Base-by-base conservation (phyloP, 2,797 vertebrate genomes). In the Tenualosa thibaudeaui region DNA sequence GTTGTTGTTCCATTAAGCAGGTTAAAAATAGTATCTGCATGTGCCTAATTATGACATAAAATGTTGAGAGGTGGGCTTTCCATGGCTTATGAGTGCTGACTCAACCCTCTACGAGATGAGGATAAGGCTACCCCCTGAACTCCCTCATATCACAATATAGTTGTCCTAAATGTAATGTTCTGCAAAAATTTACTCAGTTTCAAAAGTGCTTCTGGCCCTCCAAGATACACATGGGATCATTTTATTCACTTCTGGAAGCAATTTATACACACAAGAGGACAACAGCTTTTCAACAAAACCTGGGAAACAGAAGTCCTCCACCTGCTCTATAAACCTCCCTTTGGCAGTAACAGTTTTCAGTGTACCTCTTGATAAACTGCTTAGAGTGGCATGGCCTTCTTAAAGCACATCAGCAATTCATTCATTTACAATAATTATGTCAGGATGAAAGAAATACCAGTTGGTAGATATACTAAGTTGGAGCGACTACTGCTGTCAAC, bases 221-320 rank as follows among this genome's bases (percentile, higher is more conserved):
- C 68, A 84, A 87, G 93, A 92, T 94, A 93, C 95, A 95, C 93
- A 94, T 95, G 95, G 94, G 93, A 95, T 91, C 94, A 90, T 95
- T 96, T 96, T 95, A 93, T 93, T 92, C 92, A 91, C 93, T 92
- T 94, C 94, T 95, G 95, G 92, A 92, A 94, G 94, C 94, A 94
- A 95, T 95, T 96, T 94, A 92, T 92, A 92, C 92, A 93, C 93
- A 94, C 91, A 89, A 91, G 91, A 82, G 90, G 62, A 87, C 90
- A 90, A 92, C 88, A 89, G 86, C 89, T 86, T 86, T 89, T 83
- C 89, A 58, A 65, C 85, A 86, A 91, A 93, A 94, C 92, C 91
- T 93, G 93, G 1, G 46, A 92, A 88, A 89, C 89, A 89, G 88
- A 90, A 88, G 90, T 92, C 88, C 89, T 95, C 93, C 95, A 96